Evolutionary conservation across 2,888 invertebrate genomes (phyloP), one percentile per base, ranked within the genome.

Genomic region (Chorisops tibialis): DNA sequence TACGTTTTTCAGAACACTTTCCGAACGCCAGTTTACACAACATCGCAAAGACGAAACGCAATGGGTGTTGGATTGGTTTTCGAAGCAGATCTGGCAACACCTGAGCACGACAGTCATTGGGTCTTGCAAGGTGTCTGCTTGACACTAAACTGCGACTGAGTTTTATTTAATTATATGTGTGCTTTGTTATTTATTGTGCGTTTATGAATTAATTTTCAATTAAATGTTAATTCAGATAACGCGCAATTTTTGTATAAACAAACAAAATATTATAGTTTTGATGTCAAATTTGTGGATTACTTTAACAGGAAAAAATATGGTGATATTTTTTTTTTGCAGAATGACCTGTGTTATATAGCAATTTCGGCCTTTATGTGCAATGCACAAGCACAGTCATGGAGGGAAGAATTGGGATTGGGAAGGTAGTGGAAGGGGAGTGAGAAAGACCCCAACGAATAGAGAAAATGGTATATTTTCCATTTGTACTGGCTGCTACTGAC

Each of bases 11-110:
- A 95, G 89, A 93, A 95, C 72, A 94, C 93, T 0, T 83, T 92
- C 59, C 83, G 84, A 39, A 89, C 93, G 0, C 95, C 96, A 0
- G 95, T 96, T 11, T 96, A 96, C 73, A 93, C 89, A 9, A 96
- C 95, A 1, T 93, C 93, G 0, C 79, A 83, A 70, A 82, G 95
- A 24, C 83, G 93, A 64, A 91, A 95, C 77, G 93, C 93, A 0
- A 93, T 94, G 92, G 94, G 93, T 2, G 88, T 89, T 38, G 95
- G 95, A 2, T 81, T 95, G 11, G 93, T 95, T 35, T 95, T 95
- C 75, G 93, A 94, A 76, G 90, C 94, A 0, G 89, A 95, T 76
- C 81, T 96, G 58, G 85, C 84, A 68, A 93, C 93, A 1, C 77
- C 85, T 0, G 90, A 92, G 72, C 93, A 95, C 74, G 79, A 82